A percentile compares a stretch with the other conserved stretches of the same genome.
These are phyloP conservation scores for Schrankia costaestrigalis DNA, from an alignment of 2,888 invertebrate species.

Conservation along the genomic window DNA sequence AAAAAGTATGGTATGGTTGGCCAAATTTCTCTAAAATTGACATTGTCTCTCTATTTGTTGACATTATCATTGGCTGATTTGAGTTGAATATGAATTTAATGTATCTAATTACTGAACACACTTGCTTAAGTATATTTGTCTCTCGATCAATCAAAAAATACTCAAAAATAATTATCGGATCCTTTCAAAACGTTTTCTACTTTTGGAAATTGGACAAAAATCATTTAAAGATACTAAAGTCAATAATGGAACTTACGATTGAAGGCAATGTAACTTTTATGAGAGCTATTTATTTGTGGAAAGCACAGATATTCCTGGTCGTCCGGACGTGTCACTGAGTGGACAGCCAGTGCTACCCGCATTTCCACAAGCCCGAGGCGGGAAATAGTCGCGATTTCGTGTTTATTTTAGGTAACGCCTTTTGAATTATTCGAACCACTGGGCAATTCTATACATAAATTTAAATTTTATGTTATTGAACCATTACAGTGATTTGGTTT, in stretches of 20 bases:
- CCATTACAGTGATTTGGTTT: not conserved
- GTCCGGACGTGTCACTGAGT: conserved; percentile 52
- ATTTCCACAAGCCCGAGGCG: conserved; percentile 50
- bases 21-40: too few species aligned
- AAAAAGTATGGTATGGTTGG: too few species aligned
- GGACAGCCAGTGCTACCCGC: conserved; percentile 52
- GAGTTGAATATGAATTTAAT: too few species aligned
- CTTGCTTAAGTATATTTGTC: too few species aligned
- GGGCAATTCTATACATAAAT: conserved; percentile 18
- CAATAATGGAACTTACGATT: conserved; percentile 3
- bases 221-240: too few species aligned
- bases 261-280: conserved; percentile 32
- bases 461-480: conserved; percentile 3
- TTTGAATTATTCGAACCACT: conserved; percentile 51
- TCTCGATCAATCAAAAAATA: too few species aligned
- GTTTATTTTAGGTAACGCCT: conserved; percentile 58
- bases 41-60: too few species aligned
- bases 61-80: too few species aligned
- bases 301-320: conserved; percentile 46
- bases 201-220: too few species aligned
- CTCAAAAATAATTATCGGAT: too few species aligned
- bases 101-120: too few species aligned
- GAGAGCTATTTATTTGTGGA: conserved; percentile 40
- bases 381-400: conserved; percentile 56
- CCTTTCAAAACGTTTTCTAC: too few species aligned